These are phyloP conservation scores for Lindbergichthys nudifrons DNA, from an alignment of 2,797 vertebrate genomes.

Conservation along the genomic window DNA sequence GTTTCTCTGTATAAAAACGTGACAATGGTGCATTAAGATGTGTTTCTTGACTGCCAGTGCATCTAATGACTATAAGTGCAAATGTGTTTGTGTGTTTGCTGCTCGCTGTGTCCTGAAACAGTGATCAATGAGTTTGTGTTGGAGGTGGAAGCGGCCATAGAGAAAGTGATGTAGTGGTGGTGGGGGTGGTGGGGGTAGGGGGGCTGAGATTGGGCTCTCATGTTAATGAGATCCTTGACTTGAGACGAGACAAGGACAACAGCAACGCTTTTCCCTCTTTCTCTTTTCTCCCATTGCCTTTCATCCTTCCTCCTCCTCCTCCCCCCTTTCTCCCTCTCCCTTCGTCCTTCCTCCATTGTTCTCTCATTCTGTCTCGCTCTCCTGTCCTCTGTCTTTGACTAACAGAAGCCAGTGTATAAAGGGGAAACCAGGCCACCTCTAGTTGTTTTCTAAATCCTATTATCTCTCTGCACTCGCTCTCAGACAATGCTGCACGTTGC, in stretches of 20 bases:
- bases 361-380: constrained; percentile 55
- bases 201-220: constrained; percentile 73
- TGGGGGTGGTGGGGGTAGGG: constrained; percentile 22
- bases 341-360: constrained; percentile 59
- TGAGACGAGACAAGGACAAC: constrained; percentile 79
- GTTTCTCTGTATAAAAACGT: not conserved
- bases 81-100: constrained; percentile 32
- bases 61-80: constrained; percentile 26
- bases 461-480: constrained; percentile 33
- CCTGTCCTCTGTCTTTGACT: constrained; percentile 53
- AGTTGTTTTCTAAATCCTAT: constrained; percentile 46
- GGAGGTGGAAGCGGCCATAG: constrained; percentile 47
- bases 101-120: constrained; percentile 45
- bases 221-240: constrained; percentile 86
- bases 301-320: constrained; percentile 34
- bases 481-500: constrained; percentile 10
- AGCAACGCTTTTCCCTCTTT: constrained; percentile 52
- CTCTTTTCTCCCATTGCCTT: constrained; percentile 45
- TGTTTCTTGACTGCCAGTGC: not conserved
- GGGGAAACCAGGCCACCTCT: constrained; percentile 43
- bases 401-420: constrained; percentile 41
- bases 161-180: constrained; percentile 36
- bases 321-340: constrained; percentile 28
- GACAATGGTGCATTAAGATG: not conserved
- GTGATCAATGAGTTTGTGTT: constrained; percentile 73